Evolutionary conservation across 2,113 vertebrate species (phyloP), one percentile per base, ranked within the genome.

Genomic region (Eleginops maclovinus): DNA sequence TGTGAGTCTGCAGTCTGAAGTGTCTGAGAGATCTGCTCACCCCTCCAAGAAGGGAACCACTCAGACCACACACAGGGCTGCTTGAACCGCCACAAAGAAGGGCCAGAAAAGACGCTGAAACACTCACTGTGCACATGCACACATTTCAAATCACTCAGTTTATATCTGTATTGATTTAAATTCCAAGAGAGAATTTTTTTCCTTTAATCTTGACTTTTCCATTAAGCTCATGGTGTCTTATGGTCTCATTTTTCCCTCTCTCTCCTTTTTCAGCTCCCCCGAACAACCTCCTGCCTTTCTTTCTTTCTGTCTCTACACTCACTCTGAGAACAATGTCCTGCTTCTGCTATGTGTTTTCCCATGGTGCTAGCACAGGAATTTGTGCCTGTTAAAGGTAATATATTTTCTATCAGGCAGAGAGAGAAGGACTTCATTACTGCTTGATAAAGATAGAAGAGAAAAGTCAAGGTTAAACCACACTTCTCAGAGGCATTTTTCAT

Each of bases 31-130:
- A 90, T 86, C 76, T 54, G 85, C 83, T 86, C 74, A 56, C 79
- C 89, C 82, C 89, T 81, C 16, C 24, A 78, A 87, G 80, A 91
- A 81, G 70, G 84, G 59, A 80, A 84, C 82, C 75, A 85, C 80
- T 84, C 77, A 91, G 93, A 94, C 93, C 93, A 94, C 94, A 95
- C 93, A 93, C 88, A 87, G 65, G 88, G 82, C 53, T 41, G 77
- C 77, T 90, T 89, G 61, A 82, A 65, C 64, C 61, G 24, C 80
- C 88, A 88, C 88, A 93, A 93, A 89, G 82, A 82, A 81, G 24
- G 24, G 44, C n/a, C 66, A 79, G 56, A 79, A 72, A 73, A 68
- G 81, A 73, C 50, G 70, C 82, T 31, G 75, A 81, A 55, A 74
- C 75, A 77, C 66, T 82, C 72, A 75, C 63, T 77, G 60, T 50